Base-by-base conservation (phyloP, 2,888 invertebrate species). In the Hydropsyche betteni region DNA sequence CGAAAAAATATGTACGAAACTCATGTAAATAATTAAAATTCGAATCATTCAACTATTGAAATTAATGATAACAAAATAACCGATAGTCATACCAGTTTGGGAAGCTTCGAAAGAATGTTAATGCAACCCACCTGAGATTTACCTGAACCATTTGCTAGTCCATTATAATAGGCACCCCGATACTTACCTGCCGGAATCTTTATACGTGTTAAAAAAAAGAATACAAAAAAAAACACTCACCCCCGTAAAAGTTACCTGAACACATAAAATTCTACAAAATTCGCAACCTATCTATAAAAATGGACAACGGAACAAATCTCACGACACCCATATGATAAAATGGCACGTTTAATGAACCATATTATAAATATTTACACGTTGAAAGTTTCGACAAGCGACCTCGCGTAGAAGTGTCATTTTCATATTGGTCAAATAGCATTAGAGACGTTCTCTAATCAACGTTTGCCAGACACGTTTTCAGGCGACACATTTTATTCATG, bases 21-120 rank as follows among this genome's bases (percentile, higher is more conserved):
- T 24, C 16, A 10, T 44, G 33, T 51, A 7, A 38, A 44, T 44
- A 8, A 69, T 44, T 6, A 44, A 44, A 44, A 44, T 44, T 10
- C 44, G 44, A 44, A 44, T 44, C 44, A 44, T 44, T 10, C 44
- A 44, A 8, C 10, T 4, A 44, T 44, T 44, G 10, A 44, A 44
- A 44, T 44, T 44, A 44, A 44, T 44, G 51, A 14, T 14, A 16
- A 52, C 2, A 70, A 6, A n/a, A 52, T 34, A 70, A 14, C 51
- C 24, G 34, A 52, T 53, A 34, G 52, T 36, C 64, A 44, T 44
- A 8, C 10, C 24, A 72, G 69, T 69, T 75, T 75, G 75, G 69
- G 75, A 61, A 61, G 14, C 58, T 16, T 58, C 58, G 14, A 50
- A 44, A 58, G 75, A 75, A 75, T 75, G 69, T 75, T 75, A 75